These are phyloP conservation scores for Hemibagrus wyckioides DNA, from an alignment of 2,113 vertebrate species.

Conservation along the genomic window DNA sequence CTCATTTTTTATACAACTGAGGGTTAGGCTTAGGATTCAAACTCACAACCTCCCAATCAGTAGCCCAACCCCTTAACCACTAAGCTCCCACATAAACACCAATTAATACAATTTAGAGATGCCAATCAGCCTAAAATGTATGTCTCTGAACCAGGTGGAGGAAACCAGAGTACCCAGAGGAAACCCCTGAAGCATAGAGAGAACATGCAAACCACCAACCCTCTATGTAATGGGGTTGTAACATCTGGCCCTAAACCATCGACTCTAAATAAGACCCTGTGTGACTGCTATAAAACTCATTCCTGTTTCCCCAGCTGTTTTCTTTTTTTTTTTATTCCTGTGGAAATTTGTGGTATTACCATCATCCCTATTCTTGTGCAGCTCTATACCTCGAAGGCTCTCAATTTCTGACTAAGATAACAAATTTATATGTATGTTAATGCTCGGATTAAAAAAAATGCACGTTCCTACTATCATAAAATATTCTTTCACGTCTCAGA, in stretches of 20 bases:
- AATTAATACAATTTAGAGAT: no score
- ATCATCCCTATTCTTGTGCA: not conserved
- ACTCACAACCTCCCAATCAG: no score
- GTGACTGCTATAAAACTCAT: not conserved
- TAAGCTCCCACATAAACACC: no score
- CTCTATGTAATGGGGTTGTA: not conserved
- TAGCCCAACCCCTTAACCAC: no score
- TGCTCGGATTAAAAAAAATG: not conserved
- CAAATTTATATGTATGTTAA: not conserved
- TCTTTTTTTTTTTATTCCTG: not conserved
- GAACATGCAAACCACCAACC: no score
- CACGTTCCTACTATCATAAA: not conserved
- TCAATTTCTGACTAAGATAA: not conserved
- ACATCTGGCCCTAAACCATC: not conserved
- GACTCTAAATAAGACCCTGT: not conserved
- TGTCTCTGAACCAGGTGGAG: no score
- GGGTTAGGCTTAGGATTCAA: no score
- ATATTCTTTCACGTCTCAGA: constrained; percentile 30
- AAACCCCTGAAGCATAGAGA: no score
- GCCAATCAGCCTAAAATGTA: no score
- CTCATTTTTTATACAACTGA: no score
- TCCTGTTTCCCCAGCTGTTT: not conserved
- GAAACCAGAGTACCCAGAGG: no score
- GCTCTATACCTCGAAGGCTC: not conserved
- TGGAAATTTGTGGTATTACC: not conserved